phyloP scores from a whole-genome alignment of 2,113 vertebrate genomes.

The Perca fluviatilis region DNA sequence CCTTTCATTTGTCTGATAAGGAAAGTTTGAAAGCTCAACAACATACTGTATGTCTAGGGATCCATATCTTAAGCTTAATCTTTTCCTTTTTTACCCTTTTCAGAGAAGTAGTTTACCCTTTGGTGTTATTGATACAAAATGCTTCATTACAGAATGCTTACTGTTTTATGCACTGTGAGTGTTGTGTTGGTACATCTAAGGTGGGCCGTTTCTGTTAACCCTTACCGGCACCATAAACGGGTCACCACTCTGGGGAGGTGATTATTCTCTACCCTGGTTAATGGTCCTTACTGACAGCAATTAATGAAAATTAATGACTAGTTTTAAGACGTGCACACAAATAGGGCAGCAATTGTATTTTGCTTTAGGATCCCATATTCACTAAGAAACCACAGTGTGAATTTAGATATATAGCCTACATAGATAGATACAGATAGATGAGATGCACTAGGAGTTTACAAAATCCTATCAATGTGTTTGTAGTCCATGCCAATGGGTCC shows the following conservation, averaged over 20 bases:
- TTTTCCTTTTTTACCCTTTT: background rate
- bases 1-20: slow-evolving; percentile 22
- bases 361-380: slow-evolving; percentile 27
- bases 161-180: slow-evolving; percentile 34
- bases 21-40: slow-evolving; percentile 25
- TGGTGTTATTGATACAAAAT: slow-evolving; percentile 23
- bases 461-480: slow-evolving; percentile 22
- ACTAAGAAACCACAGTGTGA: background rate
- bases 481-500: slow-evolving; percentile 6
- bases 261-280: slow-evolving; percentile 83
- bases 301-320: slow-evolving; percentile 86
- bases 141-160: slow-evolving; percentile 37
- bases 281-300: slow-evolving; percentile 84
- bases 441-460: background rate
- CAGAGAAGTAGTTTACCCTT: background rate
- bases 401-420: slow-evolving; percentile 10
- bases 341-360: slow-evolving; percentile 55
- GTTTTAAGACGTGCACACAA: slow-evolving; percentile 62
- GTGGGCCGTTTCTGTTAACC: slow-evolving; percentile 83
- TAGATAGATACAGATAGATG: slow-evolving; percentile 12
- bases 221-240: slow-evolving; percentile 78
- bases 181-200: slow-evolving; percentile 74
- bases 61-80: background rate
- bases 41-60: background rate
- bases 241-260: slow-evolving; percentile 82